phyloP scores from a whole-genome alignment of 2,888 invertebrate species.

The Sphaerophoria taeniata region DNA sequence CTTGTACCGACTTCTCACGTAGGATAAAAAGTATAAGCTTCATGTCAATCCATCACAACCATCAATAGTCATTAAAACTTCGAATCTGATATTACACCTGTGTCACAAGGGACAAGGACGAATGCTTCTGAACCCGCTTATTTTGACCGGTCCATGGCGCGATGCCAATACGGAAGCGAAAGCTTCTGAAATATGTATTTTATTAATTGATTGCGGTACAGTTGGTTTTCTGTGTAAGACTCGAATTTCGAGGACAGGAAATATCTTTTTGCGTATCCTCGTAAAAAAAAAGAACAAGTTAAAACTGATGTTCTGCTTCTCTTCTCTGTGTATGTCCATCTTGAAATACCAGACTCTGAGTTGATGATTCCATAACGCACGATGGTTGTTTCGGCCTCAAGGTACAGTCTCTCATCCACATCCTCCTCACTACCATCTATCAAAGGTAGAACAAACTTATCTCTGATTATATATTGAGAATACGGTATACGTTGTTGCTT shows the following conservation, averaged over 20 bases:
- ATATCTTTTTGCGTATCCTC: not conserved
- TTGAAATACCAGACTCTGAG: not conserved
- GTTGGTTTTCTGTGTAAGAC: slow-evolving; percentile 1
- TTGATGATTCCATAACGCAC: not conserved
- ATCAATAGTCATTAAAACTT: slow-evolving; percentile 40
- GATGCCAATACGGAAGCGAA: not conserved
- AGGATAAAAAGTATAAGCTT: slow-evolving; percentile 14
- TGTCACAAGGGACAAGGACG: slow-evolving; percentile 1
- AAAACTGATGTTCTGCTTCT: not conserved
- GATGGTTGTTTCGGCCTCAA: not conserved
- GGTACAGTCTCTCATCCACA: not conserved
- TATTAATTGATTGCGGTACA: slow-evolving; percentile 19
- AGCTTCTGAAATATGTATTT: slow-evolving; percentile 32
- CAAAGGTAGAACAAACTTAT: slow-evolving; percentile 15
- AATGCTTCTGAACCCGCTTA: not conserved
- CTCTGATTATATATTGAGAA: not conserved
- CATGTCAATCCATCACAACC: slow-evolving; percentile 32
- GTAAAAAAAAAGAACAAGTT: not conserved
- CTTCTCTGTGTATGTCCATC: slow-evolving; percentile 8
- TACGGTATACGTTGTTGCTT: slow-evolving; percentile 11
- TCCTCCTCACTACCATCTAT: slow-evolving; percentile 21
- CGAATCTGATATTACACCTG: not conserved
- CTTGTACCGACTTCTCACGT: not conserved
- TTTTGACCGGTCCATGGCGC: not conserved
- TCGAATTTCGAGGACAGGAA: not conserved